phyloP scores from a whole-genome alignment of 1,140 invertebrate genomes.

The Ganaspis sp. region DNA sequence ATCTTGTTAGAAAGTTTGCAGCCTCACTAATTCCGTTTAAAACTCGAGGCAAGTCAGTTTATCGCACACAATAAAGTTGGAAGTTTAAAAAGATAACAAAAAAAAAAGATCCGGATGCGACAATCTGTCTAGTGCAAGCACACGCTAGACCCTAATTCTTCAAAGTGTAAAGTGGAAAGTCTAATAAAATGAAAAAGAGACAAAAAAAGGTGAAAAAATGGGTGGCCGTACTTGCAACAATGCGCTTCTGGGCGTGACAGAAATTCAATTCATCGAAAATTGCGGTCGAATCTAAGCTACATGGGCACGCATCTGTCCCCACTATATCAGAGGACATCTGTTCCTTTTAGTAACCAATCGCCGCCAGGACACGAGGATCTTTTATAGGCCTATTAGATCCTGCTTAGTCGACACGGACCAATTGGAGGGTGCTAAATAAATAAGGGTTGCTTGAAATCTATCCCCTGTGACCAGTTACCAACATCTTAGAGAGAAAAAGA shows the following conservation, averaged over 20 bases:
- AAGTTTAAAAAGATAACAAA: slow-evolving; percentile 17
- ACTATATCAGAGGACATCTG: slow-evolving; percentile 68
- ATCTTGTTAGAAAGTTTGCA: slow-evolving; percentile 14
- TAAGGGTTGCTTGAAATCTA: slow-evolving; percentile 68
- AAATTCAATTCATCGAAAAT: slow-evolving; percentile 68
- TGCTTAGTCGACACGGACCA: slow-evolving; percentile 73
- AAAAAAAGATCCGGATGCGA: slow-evolving; percentile 34
- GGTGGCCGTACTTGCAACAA: slow-evolving; percentile 53
- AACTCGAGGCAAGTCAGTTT: slow-evolving; percentile 13
- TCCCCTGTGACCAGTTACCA: slow-evolving; percentile 48
- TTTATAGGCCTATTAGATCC: slow-evolving; percentile 76
- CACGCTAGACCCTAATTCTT: slow-evolving; percentile 20
- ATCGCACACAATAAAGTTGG: slow-evolving; percentile 6
- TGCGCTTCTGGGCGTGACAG: slow-evolving; percentile 73
- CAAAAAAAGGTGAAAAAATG: slow-evolving; percentile 18
- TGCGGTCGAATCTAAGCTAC: slow-evolving; percentile 50
- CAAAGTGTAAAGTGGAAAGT: slow-evolving; percentile 45
- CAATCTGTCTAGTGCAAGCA: slow-evolving; percentile 23
- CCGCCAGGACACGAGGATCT: slow-evolving; percentile 64
- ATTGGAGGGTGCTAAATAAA: slow-evolving; percentile 77
- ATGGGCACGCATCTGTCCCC: slow-evolving; percentile 67
- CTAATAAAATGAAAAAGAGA: slow-evolving; percentile 15
- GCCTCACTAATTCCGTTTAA: neutral
- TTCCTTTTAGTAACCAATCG: slow-evolving; percentile 67
- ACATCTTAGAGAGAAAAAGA: slow-evolving; percentile 30